Evolutionary conservation across 2,113 vertebrate species (phyloP).

Genomic region (Anhinga anhinga): DNA sequence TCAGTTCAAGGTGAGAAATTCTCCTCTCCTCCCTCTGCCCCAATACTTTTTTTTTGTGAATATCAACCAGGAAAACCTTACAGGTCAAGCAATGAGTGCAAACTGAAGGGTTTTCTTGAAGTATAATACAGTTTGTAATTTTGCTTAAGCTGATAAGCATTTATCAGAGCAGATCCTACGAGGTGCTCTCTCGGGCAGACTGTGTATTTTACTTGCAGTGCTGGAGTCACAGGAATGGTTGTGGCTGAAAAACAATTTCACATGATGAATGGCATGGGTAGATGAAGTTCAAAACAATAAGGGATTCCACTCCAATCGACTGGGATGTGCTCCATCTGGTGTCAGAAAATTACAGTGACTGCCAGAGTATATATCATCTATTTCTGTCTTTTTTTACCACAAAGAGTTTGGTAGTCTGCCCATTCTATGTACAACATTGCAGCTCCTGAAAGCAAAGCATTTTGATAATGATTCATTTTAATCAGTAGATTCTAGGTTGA

Average conservation of each 20-base stretch:
- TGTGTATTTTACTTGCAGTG: not conserved
- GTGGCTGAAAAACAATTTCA: not conserved
- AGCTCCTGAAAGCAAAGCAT: not conserved
- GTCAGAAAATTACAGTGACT: not conserved
- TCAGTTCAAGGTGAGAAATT: not conserved
- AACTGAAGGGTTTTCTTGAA: not conserved
- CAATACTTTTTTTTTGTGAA: accelerated
- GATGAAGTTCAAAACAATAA: not conserved
- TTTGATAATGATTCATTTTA: not conserved
- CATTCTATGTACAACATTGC: not conserved
- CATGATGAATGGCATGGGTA: not conserved
- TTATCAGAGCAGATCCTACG: not conserved
- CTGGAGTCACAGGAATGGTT: not conserved
- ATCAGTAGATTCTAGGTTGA: not conserved
- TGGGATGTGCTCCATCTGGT: not conserved
- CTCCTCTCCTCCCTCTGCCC: not conserved
- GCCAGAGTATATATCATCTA: accelerated
- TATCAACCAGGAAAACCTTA: not conserved
- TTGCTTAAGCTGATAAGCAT: not conserved
- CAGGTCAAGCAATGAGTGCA: not conserved
- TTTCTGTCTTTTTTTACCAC: not conserved
- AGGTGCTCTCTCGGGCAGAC: not conserved
- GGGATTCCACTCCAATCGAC: not conserved
- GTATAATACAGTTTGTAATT: not conserved
- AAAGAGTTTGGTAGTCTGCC: not conserved